Percentiles rank a stretch among this genome's conserved stretches.
Conservation (phyloP, 1,140 invertebrate species). For the Galendromus occidentalis region DNA sequence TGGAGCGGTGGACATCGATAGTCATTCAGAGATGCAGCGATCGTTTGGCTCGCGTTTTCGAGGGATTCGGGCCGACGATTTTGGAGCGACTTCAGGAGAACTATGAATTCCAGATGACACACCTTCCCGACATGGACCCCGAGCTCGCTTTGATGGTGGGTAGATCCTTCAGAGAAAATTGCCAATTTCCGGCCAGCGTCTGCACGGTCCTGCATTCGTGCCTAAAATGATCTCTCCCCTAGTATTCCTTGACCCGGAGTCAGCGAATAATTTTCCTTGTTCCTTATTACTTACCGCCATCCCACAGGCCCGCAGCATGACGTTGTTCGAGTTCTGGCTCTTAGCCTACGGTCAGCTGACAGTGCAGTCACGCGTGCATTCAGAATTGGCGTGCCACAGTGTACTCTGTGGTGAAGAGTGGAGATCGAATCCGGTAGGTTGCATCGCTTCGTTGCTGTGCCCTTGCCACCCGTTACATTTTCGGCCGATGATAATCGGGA, state of each 20-base stretch:
- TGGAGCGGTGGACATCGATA: neutral
- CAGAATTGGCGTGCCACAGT: neutral
- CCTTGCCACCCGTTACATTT: neutral
- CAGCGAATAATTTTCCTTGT: no score
- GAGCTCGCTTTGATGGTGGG: neutral
- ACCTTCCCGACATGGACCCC: neutral
- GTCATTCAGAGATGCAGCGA: neutral
- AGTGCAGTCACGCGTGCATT: neutral
- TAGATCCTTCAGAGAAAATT: no score
- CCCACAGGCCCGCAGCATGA: neutral
- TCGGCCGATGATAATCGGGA: neutral
- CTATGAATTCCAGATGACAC: neutral
- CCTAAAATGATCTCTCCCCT: no score
- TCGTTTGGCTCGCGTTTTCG: neutral
- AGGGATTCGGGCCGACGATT: neutral
- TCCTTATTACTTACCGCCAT: no score
- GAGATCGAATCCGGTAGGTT: neutral
- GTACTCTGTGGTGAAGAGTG: conserved; percentile 2
- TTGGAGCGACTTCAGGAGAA: neutral
- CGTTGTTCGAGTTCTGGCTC: conserved; percentile 1
- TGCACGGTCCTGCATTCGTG: no score
- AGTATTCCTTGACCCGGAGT: no score
- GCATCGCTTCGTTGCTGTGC: neutral
- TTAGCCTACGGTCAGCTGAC: conserved; percentile 3
- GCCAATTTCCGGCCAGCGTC: no score